Conservation (phyloP, 2,113 vertebrate genomes). For the Hepsetus odoe region DNA sequence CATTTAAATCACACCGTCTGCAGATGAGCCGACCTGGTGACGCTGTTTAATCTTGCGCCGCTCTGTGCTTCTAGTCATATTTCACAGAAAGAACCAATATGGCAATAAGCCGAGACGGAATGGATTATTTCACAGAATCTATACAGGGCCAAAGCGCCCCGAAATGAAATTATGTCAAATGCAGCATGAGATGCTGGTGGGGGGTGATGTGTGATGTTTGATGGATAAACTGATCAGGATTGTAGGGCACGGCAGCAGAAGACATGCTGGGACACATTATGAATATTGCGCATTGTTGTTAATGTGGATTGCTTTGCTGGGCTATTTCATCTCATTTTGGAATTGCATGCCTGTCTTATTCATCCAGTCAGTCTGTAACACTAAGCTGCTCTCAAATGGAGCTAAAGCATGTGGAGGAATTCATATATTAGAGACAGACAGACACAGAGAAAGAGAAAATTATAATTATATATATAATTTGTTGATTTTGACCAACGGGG, state of each 20-base stretch:
- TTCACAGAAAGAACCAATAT: neutral
- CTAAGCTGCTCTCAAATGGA: constrained; percentile 15
- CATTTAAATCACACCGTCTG: neutral
- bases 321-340: constrained; percentile 17
- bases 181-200: neutral
- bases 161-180: neutral
- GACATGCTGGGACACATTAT: constrained; percentile 28
- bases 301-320: constrained; percentile 14
- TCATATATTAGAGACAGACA: neutral
- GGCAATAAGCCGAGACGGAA: constrained; percentile 19
- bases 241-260: neutral
- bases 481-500: too few species aligned
- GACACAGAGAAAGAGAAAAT: neutral
- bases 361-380: constrained; percentile 1
- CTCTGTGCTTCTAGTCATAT: neutral
- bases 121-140: constrained; percentile 26
- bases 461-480: too few species aligned
- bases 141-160: constrained; percentile 3
- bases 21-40: neutral
- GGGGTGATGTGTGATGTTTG: neutral
- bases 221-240: constrained; percentile 28
- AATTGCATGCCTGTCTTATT: neutral
- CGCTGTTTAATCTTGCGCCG: neutral
- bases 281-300: constrained; percentile 26
- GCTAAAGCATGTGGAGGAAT: neutral